Evolutionary conservation across 2,797 vertebrate species (phyloP), one percentile per base, ranked within the genome.

Genomic region (Crocodylus rhombifer): DNA sequence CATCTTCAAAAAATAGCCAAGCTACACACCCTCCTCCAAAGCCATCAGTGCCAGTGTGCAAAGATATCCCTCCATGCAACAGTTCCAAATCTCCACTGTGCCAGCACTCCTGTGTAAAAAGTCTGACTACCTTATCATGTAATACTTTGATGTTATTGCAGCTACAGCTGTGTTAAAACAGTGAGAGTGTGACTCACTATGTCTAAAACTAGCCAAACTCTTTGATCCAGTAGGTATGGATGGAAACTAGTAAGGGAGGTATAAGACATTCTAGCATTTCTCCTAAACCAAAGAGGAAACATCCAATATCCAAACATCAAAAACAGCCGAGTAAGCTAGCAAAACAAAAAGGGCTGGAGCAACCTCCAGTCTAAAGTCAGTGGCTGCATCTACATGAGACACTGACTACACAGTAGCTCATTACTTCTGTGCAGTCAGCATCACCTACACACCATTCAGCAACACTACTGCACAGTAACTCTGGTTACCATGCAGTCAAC

Each of bases 161-260:
- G 30, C 36, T 63, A 57, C 4, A 2, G 36, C 16, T 12, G 9
- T 0, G 0, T 4, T 23, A 80, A 69, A 51, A 26, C 21, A 77
- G 9, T 60, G 6, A 1, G 2, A 93, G 36, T 57, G n/a, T n/a
- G 20, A 51, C 7, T 69, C 65, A 33, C 30, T 69, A 64, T 65
- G 28, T 25, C 51, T 1, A 57, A 30, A 8, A 36, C 4, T 23
- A 26, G 12, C 6, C 74, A 63, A 25, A 14, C 8, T 86, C 15
- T n/a, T 18, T 25, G 56, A 21, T 60, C 71, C 55, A 36, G 3
- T 2, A 9, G 1, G 0, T 26, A 13, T 5, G 12, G 17, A 36
- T 23, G 80, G 28, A 88, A 28, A 33, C 12, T 12, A 55, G 73
- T 82, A 63, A 30, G 60, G 84, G 36, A 6, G 7, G 6, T 15